phyloP scores from a whole-genome alignment of 2,888 invertebrate species.

The Biston betularia region DNA sequence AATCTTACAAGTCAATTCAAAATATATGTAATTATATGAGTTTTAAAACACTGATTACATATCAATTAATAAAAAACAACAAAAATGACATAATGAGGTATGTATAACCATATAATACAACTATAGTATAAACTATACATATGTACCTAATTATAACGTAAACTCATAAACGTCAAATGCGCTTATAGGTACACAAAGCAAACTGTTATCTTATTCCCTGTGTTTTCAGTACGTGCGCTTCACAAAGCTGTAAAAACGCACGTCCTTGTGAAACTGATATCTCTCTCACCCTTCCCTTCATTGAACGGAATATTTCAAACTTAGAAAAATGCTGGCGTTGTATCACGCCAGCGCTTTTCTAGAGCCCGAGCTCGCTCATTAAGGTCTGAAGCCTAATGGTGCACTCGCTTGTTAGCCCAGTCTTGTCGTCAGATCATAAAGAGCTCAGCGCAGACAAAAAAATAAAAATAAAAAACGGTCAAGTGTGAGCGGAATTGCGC shows the following conservation, averaged over 20 bases:
- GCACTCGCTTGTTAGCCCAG: constrained; percentile 69
- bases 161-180: too few relatives aligned
- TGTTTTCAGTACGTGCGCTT: not conserved
- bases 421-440: constrained; percentile 61
- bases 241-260: constrained; percentile 6
- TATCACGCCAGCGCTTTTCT: constrained; percentile 45
- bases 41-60: too few relatives aligned
- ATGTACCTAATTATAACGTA: too few relatives aligned
- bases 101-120: too few relatives aligned
- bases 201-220: not conserved
- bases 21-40: too few relatives aligned
- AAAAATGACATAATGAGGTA: too few relatives aligned
- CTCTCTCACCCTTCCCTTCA: constrained; percentile 18
- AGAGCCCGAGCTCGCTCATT: constrained; percentile 61
- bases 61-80: too few relatives aligned
- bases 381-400: constrained; percentile 68
- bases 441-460: constrained; percentile 50
- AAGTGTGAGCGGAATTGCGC: constrained; percentile 48
- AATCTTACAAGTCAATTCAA: too few relatives aligned
- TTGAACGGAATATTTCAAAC: constrained; percentile 32
- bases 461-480: constrained; percentile 49
- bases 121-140: too few relatives aligned
- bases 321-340: constrained; percentile 41
- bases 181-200: not conserved
- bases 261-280: constrained; percentile 9